Evolutionary conservation across 2,797 vertebrate species (phyloP), one percentile per base, ranked within the genome.

Genomic region (Trachurus trachurus): DNA sequence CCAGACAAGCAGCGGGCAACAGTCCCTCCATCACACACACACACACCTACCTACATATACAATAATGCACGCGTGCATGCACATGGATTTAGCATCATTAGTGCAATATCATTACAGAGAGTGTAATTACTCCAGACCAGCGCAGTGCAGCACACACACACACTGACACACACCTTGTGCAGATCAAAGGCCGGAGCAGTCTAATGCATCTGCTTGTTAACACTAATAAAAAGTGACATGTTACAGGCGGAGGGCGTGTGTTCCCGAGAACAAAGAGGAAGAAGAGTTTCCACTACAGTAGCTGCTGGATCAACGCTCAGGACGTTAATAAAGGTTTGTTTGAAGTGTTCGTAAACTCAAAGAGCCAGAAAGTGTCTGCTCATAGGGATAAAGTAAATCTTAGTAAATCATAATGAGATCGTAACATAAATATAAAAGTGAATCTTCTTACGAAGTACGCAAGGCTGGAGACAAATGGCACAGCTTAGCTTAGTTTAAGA

Each of bases 151-250:
- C 49, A 21, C 34, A 50, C 58, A 59, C n/a, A 40, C 60, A 19
- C 34, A 45, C 31, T 63, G 62, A 67, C 42, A 66, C 44, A 64
- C 71, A 64, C 67, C 19, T 49, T n/a, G 9, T 52, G 74, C 71
- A 89, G 75, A 85, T 89, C 89, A 91, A 89, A 90, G 89, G 73
- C 75, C 74, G 81, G 69, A 45, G 76, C 76, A 76, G 84, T 66
- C 59, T 63, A 81, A 83, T 85, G 68, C 72, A 73, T 84, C 83
- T 78, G 85, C 88, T 90, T 83, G 80, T 92, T 89, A 89, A 82
- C 56, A 80, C 87, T 92, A 87, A 93, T 76, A 76, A 75, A 76
- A 83, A 1, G 70, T 84, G 88, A 87, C 82, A 84, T 80, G 15
- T 74, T 42, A 76, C 79, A 80, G 77, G 71, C 74, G 26, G 4